Evolutionary conservation across 2,888 invertebrate genomes (phyloP), one percentile per base, ranked within the genome.

Genomic region (Cenopis cana): DNA sequence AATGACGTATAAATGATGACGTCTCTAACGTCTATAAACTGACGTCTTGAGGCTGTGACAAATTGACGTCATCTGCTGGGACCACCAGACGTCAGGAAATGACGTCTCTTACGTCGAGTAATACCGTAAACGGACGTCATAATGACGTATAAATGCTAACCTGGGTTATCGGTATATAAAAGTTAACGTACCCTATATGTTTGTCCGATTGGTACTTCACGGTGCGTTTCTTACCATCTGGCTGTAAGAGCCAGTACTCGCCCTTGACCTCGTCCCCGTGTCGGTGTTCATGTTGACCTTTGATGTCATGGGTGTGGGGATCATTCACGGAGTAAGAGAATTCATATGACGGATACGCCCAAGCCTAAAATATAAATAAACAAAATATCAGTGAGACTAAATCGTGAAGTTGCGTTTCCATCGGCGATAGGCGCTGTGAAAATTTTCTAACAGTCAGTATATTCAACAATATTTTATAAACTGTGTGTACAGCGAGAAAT

Each of bases 281-380:
- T 62, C 94, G 86, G 33, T 77, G 75, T 78, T 95, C 95, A 56
- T 92, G 84, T 73, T 94, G 94, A 69, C 89, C 90, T 81, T 94
- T 94, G 71, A 86, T 83, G 81, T 95, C 95, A 74, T 94, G 94
- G 20, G 94, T 95, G 80, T 94, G 90, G 66, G 93, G 93, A 81
- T 95, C 94, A 71, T 89, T 81, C 67, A 95, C 94, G 77, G 90
- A 91, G 82, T 95, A 95, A 74, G 91, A 93, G 89, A 92, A 94
- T 77, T 94, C 92, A 82, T 93, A 93, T 82, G 89, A 87, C 73
- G 93, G 93, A 89, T 92, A 90, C 85, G 91, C 78, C 85, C 81
- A 82, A 66, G 89, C 92, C 93, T 92, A 76, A 11, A 75, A 77
- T 33, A 29, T 57, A 74, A 29, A 38, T 14, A 41, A 12, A 57